Base-by-base conservation (phyloP, 2,888 invertebrate species). In the Rhimphoctona megacephalus region DNA sequence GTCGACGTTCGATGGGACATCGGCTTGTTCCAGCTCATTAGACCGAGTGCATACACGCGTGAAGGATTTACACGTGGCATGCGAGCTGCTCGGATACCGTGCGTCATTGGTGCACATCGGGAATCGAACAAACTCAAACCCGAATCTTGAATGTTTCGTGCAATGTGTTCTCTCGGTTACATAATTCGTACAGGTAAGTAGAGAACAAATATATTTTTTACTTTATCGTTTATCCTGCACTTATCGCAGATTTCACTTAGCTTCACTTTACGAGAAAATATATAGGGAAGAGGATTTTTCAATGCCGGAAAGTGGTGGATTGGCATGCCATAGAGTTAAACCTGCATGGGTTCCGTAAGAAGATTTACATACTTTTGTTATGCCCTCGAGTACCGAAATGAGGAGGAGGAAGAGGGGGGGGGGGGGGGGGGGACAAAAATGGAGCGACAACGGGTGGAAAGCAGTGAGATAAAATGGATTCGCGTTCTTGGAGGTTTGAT, bases 21-120 rank as follows among this genome's bases (percentile, higher is more conserved):
- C 88, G 88, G 91, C 90, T 90, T 90, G 92, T 92, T 92, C 88
- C 90, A 87, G 91, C 91, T 92, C 92, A 93, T 93, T 93, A 93
- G 90, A 89, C 86, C 85, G 79, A 80, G 88, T 87, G 90, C 90
- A 89, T 91, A 91, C 90, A 90, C 90, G 92, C 92, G 91, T 90
- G 86, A 91, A 91, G 91, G 93, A 92, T 92, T 93, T 91, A 91
- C 90, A 90, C 90, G 89, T 87, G 82, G 86, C 86, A 85, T 85
- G 84, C 84, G 84, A 86, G 69, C 80, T 79, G 67, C 72, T 79
- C 33, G 81, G 33, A 36, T 83, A 73, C 30, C 61, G 76, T 79
- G 54, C 76, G 73, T 49, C 57, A 61, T 30, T 30, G 74, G 6
- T 64, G 85, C 76, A 78, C 67, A 64, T 76, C 76, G 70, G 74